phyloP scores from a whole-genome alignment of 2,113 vertebrate species.

The Pterocles burchelli region DNA sequence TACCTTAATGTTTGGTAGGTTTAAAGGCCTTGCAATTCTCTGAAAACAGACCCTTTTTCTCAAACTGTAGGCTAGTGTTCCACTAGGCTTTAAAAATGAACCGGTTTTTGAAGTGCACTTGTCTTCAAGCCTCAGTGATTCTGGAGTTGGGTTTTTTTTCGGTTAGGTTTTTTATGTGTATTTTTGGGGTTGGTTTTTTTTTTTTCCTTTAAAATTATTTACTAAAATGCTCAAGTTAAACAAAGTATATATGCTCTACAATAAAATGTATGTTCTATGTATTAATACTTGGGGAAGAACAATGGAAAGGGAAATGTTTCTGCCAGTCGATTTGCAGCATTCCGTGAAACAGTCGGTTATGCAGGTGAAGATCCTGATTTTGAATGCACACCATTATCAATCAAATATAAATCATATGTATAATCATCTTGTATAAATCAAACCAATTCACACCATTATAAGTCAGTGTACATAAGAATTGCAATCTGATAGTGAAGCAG shows the following conservation, averaged over 20 bases:
- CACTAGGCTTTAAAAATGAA: neutral
- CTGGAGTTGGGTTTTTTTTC: rapidly evolving
- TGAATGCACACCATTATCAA: neutral
- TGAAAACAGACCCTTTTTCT: neutral
- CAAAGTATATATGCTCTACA: neutral
- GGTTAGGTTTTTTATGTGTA: neutral
- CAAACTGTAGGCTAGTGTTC: neutral
- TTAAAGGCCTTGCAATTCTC: neutral
- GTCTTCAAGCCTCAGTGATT: neutral
- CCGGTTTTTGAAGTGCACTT: neutral
- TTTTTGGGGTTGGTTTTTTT: neutral
- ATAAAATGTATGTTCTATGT: neutral
- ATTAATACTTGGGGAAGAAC: neutral
- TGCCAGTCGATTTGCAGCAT: neutral
- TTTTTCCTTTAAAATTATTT: neutral
- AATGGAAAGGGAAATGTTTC: neutral
- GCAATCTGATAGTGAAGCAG: neutral
- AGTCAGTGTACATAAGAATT: neutral
- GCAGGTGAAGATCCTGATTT: neutral
- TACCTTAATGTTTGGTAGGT: neutral
- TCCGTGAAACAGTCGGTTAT: neutral
- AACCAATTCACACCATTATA: neutral
- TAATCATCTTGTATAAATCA: neutral
- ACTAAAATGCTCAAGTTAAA: neutral
- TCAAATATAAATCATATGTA: neutral